These are phyloP conservation scores for Mohoua ochrocephala DNA, from an alignment of 2,113 vertebrate genomes.

Conservation along the genomic window DNA sequence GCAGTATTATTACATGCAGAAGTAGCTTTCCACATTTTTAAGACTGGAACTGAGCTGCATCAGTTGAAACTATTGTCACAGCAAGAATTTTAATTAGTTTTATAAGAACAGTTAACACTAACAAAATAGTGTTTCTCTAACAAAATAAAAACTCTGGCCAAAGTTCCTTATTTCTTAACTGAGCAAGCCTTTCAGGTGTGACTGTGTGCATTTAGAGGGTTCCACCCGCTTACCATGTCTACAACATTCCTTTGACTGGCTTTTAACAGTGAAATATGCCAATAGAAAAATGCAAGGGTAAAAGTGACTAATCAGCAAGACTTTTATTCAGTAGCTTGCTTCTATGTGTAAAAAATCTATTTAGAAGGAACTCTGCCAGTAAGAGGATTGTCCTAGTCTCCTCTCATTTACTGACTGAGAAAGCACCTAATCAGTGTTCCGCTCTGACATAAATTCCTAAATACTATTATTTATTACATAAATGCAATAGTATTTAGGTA, in stretches of 20 bases:
- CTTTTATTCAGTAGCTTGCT: neutral
- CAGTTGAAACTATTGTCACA: neutral
- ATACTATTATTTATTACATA: too few species aligned
- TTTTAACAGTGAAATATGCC: neutral
- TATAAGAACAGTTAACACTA: neutral
- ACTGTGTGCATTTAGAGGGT: neutral
- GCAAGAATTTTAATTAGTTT: neutral
- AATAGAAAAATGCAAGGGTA: neutral
- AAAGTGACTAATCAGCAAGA: neutral
- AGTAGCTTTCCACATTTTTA: neutral
- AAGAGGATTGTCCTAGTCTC: neutral
- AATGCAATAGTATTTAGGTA: neutral
- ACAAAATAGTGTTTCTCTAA: neutral
- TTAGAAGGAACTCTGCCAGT: neutral
- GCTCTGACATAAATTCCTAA: neutral
- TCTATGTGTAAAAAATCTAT: neutral
- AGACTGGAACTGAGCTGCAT: neutral
- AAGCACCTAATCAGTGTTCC: neutral
- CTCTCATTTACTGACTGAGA: neutral
- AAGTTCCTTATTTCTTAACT: neutral
- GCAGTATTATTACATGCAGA: neutral
- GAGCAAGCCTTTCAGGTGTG: neutral
- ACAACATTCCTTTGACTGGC: neutral
- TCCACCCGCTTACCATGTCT: neutral
- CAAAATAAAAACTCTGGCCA: neutral